Conservation (phyloP, 2,888 invertebrate species). For the Bombyx huttoni region DNA sequence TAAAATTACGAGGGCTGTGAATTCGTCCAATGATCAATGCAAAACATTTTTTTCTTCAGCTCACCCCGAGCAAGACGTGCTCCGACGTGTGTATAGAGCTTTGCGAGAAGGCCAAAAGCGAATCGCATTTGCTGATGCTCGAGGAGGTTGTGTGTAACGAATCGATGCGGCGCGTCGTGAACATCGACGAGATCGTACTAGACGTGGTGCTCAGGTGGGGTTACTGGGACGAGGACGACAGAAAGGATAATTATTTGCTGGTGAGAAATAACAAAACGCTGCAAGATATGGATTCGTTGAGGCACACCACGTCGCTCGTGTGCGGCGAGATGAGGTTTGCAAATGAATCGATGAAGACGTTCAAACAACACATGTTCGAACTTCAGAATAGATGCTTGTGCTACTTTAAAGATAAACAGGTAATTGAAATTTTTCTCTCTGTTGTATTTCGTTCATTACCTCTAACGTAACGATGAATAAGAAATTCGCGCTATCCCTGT, state of each 20-base stretch:
- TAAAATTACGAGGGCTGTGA: no score
- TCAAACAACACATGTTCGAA: slow-evolving; percentile 84
- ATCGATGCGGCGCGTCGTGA: slow-evolving; percentile 81
- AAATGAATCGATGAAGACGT: slow-evolving; percentile 79
- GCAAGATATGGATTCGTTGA: slow-evolving; percentile 61
- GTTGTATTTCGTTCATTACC: no score
- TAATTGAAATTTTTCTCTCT: slow-evolving; percentile 10
- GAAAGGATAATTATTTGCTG: slow-evolving; percentile 85
- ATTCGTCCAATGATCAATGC: no score
- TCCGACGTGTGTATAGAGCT: slow-evolving; percentile 82
- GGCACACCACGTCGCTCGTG: slow-evolving; percentile 74
- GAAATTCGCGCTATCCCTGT: no score
- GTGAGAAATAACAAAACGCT: slow-evolving; percentile 68
- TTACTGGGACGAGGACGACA: slow-evolving; percentile 89
- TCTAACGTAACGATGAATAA: no score
- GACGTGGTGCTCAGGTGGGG: slow-evolving; percentile 86
- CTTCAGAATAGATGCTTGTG: slow-evolving; percentile 83
- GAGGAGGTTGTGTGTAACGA: slow-evolving; percentile 87
- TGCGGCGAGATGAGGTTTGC: slow-evolving; percentile 87
- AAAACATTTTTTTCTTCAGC: slow-evolving; percentile 47
- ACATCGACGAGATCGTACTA: slow-evolving; percentile 80
- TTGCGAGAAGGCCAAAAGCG: slow-evolving; percentile 74
- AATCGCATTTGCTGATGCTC: slow-evolving; percentile 79
- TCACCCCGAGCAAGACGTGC: slow-evolving; percentile 84
- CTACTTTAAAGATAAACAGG: slow-evolving; percentile 83